Base-by-base conservation (phyloP, 2,888 invertebrate genomes). In the Ptycholaimellus sp. region DNA sequence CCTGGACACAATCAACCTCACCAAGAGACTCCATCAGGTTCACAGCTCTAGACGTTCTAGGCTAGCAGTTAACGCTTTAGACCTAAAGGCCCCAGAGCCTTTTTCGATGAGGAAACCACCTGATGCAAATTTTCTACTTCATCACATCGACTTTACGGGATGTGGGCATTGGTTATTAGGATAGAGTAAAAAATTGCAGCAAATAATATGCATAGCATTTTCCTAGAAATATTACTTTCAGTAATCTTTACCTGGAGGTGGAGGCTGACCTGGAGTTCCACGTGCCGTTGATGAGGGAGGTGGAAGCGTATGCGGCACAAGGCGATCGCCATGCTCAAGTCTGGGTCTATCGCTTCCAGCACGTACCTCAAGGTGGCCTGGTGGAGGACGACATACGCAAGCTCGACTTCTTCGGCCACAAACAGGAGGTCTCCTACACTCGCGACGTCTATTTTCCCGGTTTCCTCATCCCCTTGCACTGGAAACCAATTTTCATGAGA, bases 241-340 rank as follows among this genome's bases (percentile, higher is more conserved):
- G 13, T 13, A 17, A 20, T 11, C 18, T 9, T 33, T 33, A 13
- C 7, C 17, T 48, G 43, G 23, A 53, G 54, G 40, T 54, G 19
- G 56, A 56, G 44, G 47, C 54, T 5, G 57, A 56, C 35, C 49
- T 57, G 18, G 56, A 56, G 35, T 56, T 56, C 40, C 51, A 55
- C 2, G 45, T 54, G 28, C 56, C 56, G 2, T 54, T 52, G 30
- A 49, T 54, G 17, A 29, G 42, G 29, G 56, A 56, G 44, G 46
- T 52, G 23, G 40, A 45, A 28, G 44, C 46, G 14, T 55, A 55
- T 41, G 46, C 44, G 5, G 42, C 40, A 7, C 46, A 45, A 21
- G 47, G 45, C 6, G 35, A 47, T 13, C 46, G 49, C 5, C n/a
- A n/a, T n/a, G n/a, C n/a, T n/a, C n/a, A n/a, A n/a, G 53, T 50